phyloP scores from a whole-genome alignment of 2,888 invertebrate species.

The Drosophila nr. medialis region DNA sequence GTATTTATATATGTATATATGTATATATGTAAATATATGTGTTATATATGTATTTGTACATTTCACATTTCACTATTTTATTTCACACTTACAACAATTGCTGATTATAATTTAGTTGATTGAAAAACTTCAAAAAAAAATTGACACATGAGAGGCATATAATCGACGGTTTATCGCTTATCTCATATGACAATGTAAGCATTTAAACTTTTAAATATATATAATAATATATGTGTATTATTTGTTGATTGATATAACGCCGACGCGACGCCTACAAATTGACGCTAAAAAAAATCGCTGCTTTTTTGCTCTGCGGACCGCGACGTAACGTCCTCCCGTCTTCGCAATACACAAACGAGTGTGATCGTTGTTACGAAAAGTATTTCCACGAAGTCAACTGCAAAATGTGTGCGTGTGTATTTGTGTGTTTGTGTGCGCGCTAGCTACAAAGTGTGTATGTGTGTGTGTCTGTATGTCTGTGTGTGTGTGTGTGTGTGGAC shows the following conservation, averaged over 20 bases:
- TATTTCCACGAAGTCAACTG: constrained; percentile 81
- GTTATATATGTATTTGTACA: not conserved
- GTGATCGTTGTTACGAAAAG: constrained; percentile 84
- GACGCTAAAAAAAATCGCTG: constrained; percentile 58
- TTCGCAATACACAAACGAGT: constrained; percentile 84
- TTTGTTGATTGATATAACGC: constrained; percentile 56
- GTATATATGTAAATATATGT: not conserved
- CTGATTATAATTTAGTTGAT: constrained; percentile 20
- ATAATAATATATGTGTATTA: constrained; percentile 20
- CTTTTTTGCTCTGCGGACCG: constrained; percentile 56
- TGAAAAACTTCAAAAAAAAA: constrained; percentile 53
- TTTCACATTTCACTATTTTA: constrained; percentile 8
- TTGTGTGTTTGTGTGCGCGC: constrained; percentile 25
- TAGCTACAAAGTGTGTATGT: constrained; percentile 26
- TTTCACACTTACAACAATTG: constrained; percentile 49
- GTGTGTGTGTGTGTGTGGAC: constrained; percentile 36
- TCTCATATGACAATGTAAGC: constrained; percentile 11
- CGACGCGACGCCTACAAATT: constrained; percentile 59
- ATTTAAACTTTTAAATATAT: constrained; percentile 13
- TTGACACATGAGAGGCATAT: constrained; percentile 39
- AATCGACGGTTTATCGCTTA: constrained; percentile 14
- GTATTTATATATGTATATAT: not conserved
- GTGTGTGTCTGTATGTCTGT: constrained; percentile 36
- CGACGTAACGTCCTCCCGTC: constrained; percentile 80
- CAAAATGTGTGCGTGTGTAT: constrained; percentile 64